A percentile compares a stretch with the other conserved stretches of the same genome.
phyloP scores from a whole-genome alignment of 92 coral and sea anemone genomes.

The Umimayanthus chanpuru region DNA sequence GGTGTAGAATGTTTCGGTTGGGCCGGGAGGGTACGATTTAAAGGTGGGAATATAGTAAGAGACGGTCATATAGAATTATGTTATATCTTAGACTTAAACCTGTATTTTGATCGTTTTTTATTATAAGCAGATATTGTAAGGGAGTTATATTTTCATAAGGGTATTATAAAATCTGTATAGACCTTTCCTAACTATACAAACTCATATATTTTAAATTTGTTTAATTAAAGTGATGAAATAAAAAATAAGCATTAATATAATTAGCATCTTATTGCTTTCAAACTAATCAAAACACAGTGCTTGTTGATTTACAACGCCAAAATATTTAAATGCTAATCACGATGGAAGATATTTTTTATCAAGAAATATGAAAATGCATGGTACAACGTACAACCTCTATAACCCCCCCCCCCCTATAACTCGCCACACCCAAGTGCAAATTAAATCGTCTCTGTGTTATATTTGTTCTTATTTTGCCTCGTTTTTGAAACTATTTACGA shows the following conservation, averaged over 20 bases:
- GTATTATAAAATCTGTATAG: not conserved
- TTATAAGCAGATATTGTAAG: not conserved
- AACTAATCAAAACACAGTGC: not conserved
- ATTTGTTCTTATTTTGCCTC: conserved; percentile 15
- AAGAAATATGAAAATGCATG: conserved; percentile 10
- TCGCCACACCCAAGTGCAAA: conserved; percentile 19
- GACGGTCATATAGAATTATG: too few species aligned
- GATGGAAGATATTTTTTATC: conserved; percentile 3
- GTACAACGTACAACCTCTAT: conserved; percentile 11
- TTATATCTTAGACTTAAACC: too few species aligned
- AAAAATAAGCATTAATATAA: not conserved
- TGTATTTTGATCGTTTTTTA: too few species aligned
- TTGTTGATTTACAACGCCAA: not conserved
- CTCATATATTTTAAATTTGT: not conserved
- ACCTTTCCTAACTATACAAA: not conserved
- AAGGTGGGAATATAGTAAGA: too few species aligned
- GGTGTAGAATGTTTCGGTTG: too few species aligned
- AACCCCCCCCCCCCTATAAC: not conserved
- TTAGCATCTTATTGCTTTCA: conserved; percentile 18
- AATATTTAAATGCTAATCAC: not conserved
- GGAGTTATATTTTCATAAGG: not conserved
- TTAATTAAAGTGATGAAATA: not conserved
- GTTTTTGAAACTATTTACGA: conserved; percentile 8
- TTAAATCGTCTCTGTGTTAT: conserved; percentile 11
- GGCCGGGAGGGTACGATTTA: too few species aligned